phyloP scores from a whole-genome alignment of 1,140 invertebrate species.

The Magallana gigas region DNA sequence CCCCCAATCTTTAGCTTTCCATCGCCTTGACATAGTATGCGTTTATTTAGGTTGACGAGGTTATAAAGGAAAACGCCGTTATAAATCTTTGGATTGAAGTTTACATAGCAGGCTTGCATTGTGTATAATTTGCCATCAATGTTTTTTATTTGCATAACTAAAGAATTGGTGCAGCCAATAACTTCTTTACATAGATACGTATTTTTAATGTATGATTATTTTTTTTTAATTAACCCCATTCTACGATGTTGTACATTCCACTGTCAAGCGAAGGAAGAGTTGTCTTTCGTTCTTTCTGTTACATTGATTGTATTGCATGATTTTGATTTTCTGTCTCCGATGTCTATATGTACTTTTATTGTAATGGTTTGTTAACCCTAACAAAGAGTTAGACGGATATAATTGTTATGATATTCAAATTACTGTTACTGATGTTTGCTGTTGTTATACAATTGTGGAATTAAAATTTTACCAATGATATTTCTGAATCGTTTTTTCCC shows the following conservation, averaged over 20 bases:
- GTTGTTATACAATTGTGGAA: constrained; percentile 20
- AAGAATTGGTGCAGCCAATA: neutral
- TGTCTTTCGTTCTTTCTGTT: neutral
- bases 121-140: no score
- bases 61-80: no score
- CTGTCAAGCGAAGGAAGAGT: neutral
- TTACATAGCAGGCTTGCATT: no score
- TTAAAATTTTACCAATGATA: neutral
- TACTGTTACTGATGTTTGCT: constrained; percentile 26
- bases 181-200: neutral
- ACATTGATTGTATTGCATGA: neutral
- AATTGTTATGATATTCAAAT: neutral
- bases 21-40: no score
- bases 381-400: neutral
- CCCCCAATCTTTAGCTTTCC: no score
- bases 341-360: neutral
- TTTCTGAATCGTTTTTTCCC: no score
- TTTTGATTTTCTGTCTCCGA: neutral
- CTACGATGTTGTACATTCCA: neutral
- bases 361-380: constrained; percentile 20
- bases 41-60: no score
- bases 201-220: neutral
- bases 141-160: no score
- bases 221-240: neutral
- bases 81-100: no score